Evolutionary conservation across 2,888 invertebrate species (phyloP), one percentile per base, ranked within the genome.

Genomic region (Lampropteryx suffumata): DNA sequence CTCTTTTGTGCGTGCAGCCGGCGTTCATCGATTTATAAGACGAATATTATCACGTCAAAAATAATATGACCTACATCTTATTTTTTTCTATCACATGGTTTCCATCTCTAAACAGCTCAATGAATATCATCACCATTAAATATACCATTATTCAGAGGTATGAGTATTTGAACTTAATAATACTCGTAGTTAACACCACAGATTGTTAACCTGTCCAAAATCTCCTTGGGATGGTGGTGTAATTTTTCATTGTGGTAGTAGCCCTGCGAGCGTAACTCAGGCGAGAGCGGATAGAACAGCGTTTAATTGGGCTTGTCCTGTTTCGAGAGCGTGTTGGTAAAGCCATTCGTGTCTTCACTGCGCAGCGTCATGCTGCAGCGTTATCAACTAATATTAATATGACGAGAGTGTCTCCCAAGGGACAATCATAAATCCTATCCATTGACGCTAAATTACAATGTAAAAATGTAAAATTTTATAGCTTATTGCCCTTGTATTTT

Each of bases 351-450:
- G 28, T 36, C 63, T 62, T 61, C 54, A 55, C 50, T 60, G 54
- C 63, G 26, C 28, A n/a, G 41, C 12, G 5, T 12, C 12, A 10
- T 12, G 30, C 17, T 29, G 21, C 59, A 51, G 52, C 50, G 26
- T 39, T 28, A 39, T 17, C 55, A 57, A 40, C 61, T 62, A 65
- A 67, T 72, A 74, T 71, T 71, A 71, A 71, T 72, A 67, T 61
- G 61, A 52, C 60, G 61, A 54, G 60, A 65, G 66, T 61, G 58
- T 56, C 61, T 60, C 57, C 53, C 62, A 61, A 65, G 62, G 62
- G 67, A 62, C 62, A 69, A 70, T 74, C 67, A 74, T 71, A 75
- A 75, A 76, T 73, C 71, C 64, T 44, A 59, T 64, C 66, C 65
- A 59, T 58, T 61, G 69, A 64, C 65, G 67, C 50, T 65, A 65